phyloP scores from a whole-genome alignment of 2,797 vertebrate species.

The Chelidonichthys spinosus region DNA sequence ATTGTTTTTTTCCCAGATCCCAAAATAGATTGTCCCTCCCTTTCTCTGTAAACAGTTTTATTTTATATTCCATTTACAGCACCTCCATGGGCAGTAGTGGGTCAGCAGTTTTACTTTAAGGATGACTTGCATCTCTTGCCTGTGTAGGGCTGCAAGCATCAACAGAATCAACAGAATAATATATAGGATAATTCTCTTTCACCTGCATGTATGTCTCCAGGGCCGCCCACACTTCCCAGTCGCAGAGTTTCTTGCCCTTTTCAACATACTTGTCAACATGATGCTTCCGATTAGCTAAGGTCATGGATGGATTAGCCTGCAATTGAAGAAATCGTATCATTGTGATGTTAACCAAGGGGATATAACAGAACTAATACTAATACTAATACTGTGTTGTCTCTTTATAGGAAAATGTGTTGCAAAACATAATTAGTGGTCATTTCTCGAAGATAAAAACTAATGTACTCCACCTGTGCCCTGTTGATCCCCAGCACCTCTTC shows the following conservation, averaged over 20 bases:
- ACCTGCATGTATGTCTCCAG: slow-evolving; percentile 92
- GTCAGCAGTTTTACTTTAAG: not conserved
- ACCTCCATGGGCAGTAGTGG: not conserved
- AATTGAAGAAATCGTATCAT: not conserved
- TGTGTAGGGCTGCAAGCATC: not conserved
- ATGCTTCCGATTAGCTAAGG: slow-evolving; percentile 36
- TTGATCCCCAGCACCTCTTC: slow-evolving; percentile 87
- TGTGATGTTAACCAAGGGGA: not conserved
- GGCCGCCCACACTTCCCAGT: slow-evolving; percentile 84
- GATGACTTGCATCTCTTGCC: no score
- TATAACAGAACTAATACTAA: not conserved
- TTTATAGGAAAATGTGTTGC: not conserved
- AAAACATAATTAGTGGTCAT: not conserved
- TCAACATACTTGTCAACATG: slow-evolving; percentile 63
- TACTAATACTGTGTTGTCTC: not conserved
- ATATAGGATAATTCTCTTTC: slow-evolving; percentile 39
- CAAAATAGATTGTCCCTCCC: no score
- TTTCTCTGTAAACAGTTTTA: no score
- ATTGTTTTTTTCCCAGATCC: not conserved
- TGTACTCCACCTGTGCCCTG: slow-evolving; percentile 66
- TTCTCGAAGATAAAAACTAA: not conserved
- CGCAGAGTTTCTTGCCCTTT: slow-evolving; percentile 67
- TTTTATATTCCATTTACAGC: not conserved
- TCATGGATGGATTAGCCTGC: slow-evolving; percentile 69
- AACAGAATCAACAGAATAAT: no score